phyloP scores from a whole-genome alignment of 1,140 invertebrate species.

The Megathymus violae region DNA sequence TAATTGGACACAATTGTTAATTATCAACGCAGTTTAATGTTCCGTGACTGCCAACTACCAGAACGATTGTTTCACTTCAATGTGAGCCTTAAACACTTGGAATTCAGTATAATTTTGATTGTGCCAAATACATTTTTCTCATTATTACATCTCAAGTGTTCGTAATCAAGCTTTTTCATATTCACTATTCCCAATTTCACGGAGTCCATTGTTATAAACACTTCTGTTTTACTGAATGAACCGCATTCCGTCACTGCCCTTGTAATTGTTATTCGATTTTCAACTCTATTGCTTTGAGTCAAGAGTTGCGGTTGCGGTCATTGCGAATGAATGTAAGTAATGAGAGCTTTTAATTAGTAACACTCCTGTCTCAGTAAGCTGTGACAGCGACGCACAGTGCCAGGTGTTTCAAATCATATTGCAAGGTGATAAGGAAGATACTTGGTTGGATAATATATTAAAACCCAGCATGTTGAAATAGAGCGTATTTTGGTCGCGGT shows the following conservation, averaged over 20 bases:
- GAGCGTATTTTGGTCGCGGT: conserved; percentile 28
- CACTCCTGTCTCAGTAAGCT: conserved; percentile 47
- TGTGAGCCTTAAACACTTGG: background rate
- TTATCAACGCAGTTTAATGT: conserved; percentile 43
- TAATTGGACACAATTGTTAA: conserved; percentile 46
- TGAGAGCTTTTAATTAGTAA: conserved; percentile 44
- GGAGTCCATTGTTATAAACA: conserved; percentile 48
- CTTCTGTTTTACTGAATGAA: conserved; percentile 51
- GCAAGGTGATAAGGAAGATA: background rate
- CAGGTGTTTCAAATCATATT: conserved; percentile 13
- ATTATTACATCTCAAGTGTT: conserved; percentile 38
- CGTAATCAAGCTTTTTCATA: conserved; percentile 55
- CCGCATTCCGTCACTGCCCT: conserved; percentile 14
- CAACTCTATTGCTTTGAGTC: conserved; percentile 24
- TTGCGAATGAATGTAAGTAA: conserved; percentile 32
- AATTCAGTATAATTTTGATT: conserved; percentile 9
- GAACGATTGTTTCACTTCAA: background rate
- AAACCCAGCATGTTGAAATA: conserved; percentile 17
- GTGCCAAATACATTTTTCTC: background rate
- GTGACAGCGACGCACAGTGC: conserved; percentile 11
- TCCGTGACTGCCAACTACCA: conserved; percentile 42
- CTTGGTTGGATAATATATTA: background rate
- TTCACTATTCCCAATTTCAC: conserved; percentile 57
- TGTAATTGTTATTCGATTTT: conserved; percentile 27
- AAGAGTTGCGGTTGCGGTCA: conserved; percentile 15